A percentile compares a stretch with the other conserved stretches of the same genome.
phyloP scores from a whole-genome alignment of 2,888 invertebrate species.

The Sycophila texana region DNA sequence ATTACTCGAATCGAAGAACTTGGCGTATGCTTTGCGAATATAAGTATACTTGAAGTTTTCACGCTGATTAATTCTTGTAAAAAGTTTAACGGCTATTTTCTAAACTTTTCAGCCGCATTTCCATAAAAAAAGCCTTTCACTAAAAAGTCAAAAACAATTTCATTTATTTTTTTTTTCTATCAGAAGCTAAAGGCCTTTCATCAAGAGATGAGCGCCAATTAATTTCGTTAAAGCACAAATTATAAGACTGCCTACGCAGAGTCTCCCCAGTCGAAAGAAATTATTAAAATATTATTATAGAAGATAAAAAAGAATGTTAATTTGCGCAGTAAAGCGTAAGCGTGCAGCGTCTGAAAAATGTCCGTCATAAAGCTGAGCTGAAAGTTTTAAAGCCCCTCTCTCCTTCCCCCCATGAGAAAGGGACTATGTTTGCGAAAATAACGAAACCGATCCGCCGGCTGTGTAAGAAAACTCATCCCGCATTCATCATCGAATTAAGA shows the following conservation, averaged over 20 bases:
- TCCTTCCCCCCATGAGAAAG: neutral
- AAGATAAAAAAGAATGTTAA: too few species aligned
- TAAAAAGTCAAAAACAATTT: too few species aligned
- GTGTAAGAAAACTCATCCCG: constrained; percentile 3
- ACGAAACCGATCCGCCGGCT: neutral
- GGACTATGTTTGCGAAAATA: neutral
- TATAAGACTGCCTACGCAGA: neutral
- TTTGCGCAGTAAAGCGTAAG: too few species aligned
- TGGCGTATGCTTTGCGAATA: constrained; percentile 17
- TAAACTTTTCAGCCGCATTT: neutral
- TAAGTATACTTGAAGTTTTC: constrained; percentile 25
- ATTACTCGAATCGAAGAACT: constrained; percentile 34
- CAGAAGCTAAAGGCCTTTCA: too few species aligned
- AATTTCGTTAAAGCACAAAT: too few species aligned
- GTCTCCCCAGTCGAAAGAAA: neutral
- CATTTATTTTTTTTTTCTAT: too few species aligned
- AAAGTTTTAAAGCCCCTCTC: neutral
- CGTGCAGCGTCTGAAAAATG: too few species aligned
- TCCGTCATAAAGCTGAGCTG: neutral
- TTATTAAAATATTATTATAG: too few species aligned
- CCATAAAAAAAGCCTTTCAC: too few species aligned
- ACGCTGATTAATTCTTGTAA: constrained; percentile 31
- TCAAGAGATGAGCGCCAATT: too few species aligned
- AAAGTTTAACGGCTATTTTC: constrained; percentile 37
- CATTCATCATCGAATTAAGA: constrained; percentile 45